Conservation (phyloP, 2,113 vertebrate species). For the Ochotona curzoniae region DNA sequence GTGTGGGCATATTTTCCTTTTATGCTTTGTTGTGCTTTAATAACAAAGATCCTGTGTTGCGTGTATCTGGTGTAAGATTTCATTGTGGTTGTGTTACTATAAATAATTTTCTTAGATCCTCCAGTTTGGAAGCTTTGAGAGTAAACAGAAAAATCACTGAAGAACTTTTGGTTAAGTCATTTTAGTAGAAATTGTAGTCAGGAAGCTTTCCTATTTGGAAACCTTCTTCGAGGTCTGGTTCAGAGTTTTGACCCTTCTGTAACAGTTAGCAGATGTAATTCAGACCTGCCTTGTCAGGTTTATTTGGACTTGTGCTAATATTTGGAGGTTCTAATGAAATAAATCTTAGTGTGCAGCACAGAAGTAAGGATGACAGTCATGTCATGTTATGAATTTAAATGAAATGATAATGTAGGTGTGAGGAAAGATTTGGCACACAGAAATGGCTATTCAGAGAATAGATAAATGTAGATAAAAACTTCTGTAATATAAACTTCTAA, state of each 20-base stretch:
- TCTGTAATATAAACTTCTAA: constrained; percentile 1
- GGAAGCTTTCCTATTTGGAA: not conserved
- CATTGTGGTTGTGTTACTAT: not conserved
- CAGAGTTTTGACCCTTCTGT: not conserved
- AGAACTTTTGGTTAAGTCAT: constrained; percentile 9
- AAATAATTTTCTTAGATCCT: constrained; percentile 44
- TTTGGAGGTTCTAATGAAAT: constrained; percentile 31
- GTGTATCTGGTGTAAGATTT: not conserved
- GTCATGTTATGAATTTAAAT: constrained; percentile 49
- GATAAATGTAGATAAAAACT: constrained; percentile 53
- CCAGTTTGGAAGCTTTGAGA: constrained; percentile 50
- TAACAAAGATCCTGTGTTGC: not conserved
- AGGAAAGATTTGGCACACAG: constrained; percentile 35
- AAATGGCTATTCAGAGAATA: constrained; percentile 56
- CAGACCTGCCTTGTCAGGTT: not conserved
- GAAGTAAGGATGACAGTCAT: not conserved
- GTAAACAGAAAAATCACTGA: constrained; percentile 25
- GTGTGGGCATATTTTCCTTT: not conserved
- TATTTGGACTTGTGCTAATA: not conserved
- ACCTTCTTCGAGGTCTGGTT: constrained; percentile 31
- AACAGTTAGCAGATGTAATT: not conserved
- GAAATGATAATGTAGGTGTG: constrained; percentile 40
- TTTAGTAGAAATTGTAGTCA: constrained; percentile 13
- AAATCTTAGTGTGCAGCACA: constrained; percentile 20
- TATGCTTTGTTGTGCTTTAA: constrained; percentile 10